Conservation (phyloP, 37 sponge, comb jelly and placozoan species). For the Oopsacas minuta region DNA sequence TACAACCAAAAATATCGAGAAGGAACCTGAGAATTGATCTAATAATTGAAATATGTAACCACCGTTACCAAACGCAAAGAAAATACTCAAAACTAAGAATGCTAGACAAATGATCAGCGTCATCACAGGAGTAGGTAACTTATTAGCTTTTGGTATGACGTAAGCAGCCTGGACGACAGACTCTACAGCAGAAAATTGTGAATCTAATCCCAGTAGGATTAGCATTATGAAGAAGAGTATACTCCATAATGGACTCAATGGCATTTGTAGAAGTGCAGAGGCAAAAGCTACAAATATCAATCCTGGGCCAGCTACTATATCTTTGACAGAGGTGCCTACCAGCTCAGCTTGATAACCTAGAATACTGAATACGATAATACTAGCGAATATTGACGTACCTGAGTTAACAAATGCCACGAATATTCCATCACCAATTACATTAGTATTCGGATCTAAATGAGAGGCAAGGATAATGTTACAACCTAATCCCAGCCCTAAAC, state of each 20-base stretch:
- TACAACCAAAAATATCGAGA: conserved; percentile 70
- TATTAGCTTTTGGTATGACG: conserved; percentile 44
- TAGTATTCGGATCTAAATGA: conserved; percentile 56
- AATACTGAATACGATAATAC: conserved; percentile 72
- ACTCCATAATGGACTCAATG: conserved; percentile 71
- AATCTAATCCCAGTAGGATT: conserved; percentile 72
- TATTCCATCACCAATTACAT: conserved; percentile 53
- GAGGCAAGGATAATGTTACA: conserved; percentile 74
- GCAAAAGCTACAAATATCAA: conserved; percentile 78
- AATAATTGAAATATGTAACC: conserved; percentile 74
- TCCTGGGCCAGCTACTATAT: conserved; percentile 65
- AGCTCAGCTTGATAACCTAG: conserved; percentile 59
- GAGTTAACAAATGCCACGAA: conserved; percentile 70
- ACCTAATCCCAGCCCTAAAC: conserved; percentile 74
- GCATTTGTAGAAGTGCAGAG: conserved; percentile 61
- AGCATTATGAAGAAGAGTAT: conserved; percentile 92
- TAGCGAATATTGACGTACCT: conserved; percentile 67
- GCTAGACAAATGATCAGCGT: conserved; percentile 53
- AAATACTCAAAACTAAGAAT: conserved; percentile 56
- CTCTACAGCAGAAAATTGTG: conserved; percentile 83
- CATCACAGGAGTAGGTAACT: conserved; percentile 22
- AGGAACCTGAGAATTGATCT: conserved; percentile 71
- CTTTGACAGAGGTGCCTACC: conserved; percentile 17
- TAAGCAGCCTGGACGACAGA: conserved; percentile 51
- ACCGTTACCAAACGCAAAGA: conserved; percentile 75